Conservation (phyloP, 2,113 vertebrate species). For the Thamnaconus septentrionalis region DNA sequence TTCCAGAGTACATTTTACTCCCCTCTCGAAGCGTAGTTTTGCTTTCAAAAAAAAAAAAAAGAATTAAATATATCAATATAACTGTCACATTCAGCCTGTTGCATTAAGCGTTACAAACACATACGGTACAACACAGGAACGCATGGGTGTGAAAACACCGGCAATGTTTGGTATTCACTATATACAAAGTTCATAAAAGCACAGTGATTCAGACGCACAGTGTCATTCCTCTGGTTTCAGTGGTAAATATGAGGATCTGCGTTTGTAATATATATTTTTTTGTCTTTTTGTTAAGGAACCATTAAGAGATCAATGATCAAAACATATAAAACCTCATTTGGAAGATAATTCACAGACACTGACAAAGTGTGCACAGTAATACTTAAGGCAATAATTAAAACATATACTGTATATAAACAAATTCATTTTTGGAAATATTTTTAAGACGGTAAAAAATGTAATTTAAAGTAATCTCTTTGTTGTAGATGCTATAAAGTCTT, state of each 20-base stretch:
- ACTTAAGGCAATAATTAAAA: conserved; percentile 71
- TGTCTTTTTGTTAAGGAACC: too few relatives aligned
- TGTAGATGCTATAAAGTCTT: conserved; percentile 34
- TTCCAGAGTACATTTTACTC: conserved; percentile 4
- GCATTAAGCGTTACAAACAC: conserved; percentile 34
- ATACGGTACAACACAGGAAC: conserved; percentile 47
- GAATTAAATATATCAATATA: conserved; percentile 3
- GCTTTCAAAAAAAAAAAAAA: conserved; percentile 37
- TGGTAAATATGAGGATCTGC: conserved; percentile 37
- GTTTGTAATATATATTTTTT: conserved; percentile 36
- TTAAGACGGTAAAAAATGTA: conserved; percentile 36
- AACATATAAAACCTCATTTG: conserved; percentile 69
- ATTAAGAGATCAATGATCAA: conserved; percentile 36
- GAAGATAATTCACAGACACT: conserved; percentile 58
- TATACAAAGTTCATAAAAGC: conserved; percentile 63
- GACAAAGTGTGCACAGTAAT: conserved; percentile 60
- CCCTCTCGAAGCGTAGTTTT: conserved; percentile 17
- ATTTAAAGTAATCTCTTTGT: conserved; percentile 22
- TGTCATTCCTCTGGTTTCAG: conserved; percentile 39
- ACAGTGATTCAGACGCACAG: conserved; percentile 71
- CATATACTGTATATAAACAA: conserved; percentile 35
- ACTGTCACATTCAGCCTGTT: conserved; percentile 21
- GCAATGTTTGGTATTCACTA: conserved; percentile 34
- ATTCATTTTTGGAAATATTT: conserved; percentile 31
- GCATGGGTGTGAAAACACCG: conserved; percentile 30